Base-by-base conservation (phyloP, 2,797 vertebrate genomes). In the Pantherophis alleghaniensis region DNA sequence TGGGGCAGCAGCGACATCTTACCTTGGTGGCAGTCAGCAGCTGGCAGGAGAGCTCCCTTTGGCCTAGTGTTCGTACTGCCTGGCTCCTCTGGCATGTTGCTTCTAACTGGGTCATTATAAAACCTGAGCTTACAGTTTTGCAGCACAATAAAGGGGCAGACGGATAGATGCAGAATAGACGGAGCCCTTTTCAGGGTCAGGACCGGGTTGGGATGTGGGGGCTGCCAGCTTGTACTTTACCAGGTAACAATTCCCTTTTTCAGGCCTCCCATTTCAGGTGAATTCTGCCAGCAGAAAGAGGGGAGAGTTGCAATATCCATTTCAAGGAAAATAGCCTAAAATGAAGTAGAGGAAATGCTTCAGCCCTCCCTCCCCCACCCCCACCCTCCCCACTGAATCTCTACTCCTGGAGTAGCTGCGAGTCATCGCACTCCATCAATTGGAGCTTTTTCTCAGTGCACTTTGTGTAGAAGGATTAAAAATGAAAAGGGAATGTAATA, bases 331-430 rank as follows among this genome's bases (percentile, higher is more conserved):
- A 42, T 5, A 37, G 87, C n/a, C 51, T 87, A n/a, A 69, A 55
- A 11, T 57, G 32, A 69, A 69, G 37, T 5, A 4, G n/a, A 53
- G 55, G 53, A n/a, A 61, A 91, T 56, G 89, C 92, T 95, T 95
- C 94, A 79, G 66, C 66, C 66, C 66, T 69, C 13, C 61, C 22
- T 13, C 3, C 26, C 28, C n/a, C 2, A 6, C n/a, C 28, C 28
- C 13, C 66, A 7, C 26, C 61, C 26, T 66, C 61, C 61, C 61
- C 28, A 13, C 11, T 7, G n/a, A 69, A 32, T 69, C 66, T 14
- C n/a, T 69, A 32, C 24, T 61, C 69, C 18, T 88, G 55, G 74
- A 28, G 26, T 79, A 18, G 55, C 53, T 60, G 26, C 2, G 10
- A 16, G 63, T 13, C 66, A 32, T 7, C 14, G 3, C n/a, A 18